Base-by-base conservation (phyloP, 2,113 vertebrate species). In the Heloderma charlesbogerti region DNA sequence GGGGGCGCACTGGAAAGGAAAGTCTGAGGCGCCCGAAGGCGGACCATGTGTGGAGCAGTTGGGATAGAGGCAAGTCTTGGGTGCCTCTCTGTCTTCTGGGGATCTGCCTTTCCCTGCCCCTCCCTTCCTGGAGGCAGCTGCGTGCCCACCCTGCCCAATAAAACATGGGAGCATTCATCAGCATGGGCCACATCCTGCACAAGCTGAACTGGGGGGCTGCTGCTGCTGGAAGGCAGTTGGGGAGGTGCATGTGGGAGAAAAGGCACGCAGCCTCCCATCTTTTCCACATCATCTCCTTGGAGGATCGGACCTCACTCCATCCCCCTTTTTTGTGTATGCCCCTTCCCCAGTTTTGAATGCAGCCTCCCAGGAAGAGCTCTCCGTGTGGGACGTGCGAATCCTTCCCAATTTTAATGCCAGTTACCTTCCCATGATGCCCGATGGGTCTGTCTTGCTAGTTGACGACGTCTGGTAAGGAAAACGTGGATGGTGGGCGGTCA, bases 351-450 rank as follows among this genome's bases (percentile, higher is more conserved):
- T 98, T 95, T 95, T 98, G 96, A 98, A 98, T 66, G 97, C 97
- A 79, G 98, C 98, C 88, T 98, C 98, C 63, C 98, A 98, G 94
- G 98, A 98, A 89, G 98, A 98, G 88, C 95, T 98, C 72, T 98
- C 97, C 20, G 94, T 98, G 71, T 96, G 96, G 93, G 98, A 98
- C 1, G 96, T 98, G 80, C 97, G 96, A 84, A 98, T 99, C 81
- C 96, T 98, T 25, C 98, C 98, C 71, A 98, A 99, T 94, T 98
- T 98, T 91, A 99, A 98, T 25, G 97, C 98, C 72, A 98, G 98
- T 66, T 99, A 98, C 95, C 97, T 99, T 66, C 98, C 98, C 43
- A 97, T 99, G 96, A 98, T 99, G 98, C 98, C 98, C 0, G 98
- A 99, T 0, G 98, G 98, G 74, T 99, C 98, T 0, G 98, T 99